phyloP scores from a whole-genome alignment of 2,797 vertebrate genomes.

The Hipposideros larvatus region DNA sequence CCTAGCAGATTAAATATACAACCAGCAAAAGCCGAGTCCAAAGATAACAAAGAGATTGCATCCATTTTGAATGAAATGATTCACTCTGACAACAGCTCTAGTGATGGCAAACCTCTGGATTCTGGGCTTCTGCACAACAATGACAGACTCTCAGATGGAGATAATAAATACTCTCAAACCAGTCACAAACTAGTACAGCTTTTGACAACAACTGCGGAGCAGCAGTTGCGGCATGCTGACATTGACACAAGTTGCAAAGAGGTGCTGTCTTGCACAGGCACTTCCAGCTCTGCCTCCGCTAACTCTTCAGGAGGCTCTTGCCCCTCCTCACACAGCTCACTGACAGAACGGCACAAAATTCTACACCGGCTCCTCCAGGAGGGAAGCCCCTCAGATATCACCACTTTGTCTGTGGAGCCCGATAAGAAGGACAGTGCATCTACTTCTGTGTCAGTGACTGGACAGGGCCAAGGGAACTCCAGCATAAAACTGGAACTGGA shows the following conservation, averaged over 20 bases:
- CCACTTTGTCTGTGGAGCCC: slow-evolving; percentile 86
- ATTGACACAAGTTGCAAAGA: slow-evolving; percentile 88
- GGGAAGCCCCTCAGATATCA: slow-evolving; percentile 93
- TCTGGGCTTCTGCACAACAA: slow-evolving; percentile 78
- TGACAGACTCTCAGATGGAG: slow-evolving; percentile 89
- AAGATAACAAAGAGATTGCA: slow-evolving; percentile 88
- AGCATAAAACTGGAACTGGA: slow-evolving; percentile 86
- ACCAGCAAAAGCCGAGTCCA: slow-evolving; percentile 86
- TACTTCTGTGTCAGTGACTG: slow-evolving; percentile 59
- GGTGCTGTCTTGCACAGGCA: slow-evolving; percentile 82
- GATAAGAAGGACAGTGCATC: slow-evolving; percentile 87
- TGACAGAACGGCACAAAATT: slow-evolving; percentile 97
- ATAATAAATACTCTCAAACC: slow-evolving; percentile 88
- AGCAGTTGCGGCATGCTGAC: slow-evolving; percentile 87
- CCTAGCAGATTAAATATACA: slow-evolving; percentile 87
- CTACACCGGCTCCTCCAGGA: slow-evolving; percentile 96
- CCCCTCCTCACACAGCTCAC: slow-evolving; percentile 95
- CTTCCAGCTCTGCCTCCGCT: slow-evolving; percentile 81
- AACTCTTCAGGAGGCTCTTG: slow-evolving; percentile 88
- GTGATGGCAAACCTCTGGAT: slow-evolving; percentile 89
- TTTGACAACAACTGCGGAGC: slow-evolving; percentile 89
- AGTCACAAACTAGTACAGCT: slow-evolving; percentile 90
- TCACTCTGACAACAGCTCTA: slow-evolving; percentile 80
- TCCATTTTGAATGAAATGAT: slow-evolving; percentile 88
- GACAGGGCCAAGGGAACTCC: slow-evolving; percentile 74